phyloP scores from a whole-genome alignment of 2,113 vertebrate species.

The Nannospalax galili region DNA sequence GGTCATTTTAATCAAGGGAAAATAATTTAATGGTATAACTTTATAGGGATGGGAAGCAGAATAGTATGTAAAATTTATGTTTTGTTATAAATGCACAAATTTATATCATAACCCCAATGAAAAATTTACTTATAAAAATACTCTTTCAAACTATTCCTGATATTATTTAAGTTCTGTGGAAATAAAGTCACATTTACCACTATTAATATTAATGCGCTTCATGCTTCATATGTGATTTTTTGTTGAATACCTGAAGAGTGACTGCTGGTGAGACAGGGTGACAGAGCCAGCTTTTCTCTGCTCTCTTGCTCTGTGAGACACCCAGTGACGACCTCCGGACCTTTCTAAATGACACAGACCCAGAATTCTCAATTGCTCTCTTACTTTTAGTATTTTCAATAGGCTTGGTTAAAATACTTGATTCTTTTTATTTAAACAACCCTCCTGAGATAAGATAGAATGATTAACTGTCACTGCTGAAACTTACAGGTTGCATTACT shows the following conservation, averaged over 20 bases:
- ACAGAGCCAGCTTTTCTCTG: background rate
- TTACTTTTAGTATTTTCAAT: background rate
- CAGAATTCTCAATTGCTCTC: background rate
- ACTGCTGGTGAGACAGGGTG: accelerated
- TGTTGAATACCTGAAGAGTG: background rate
- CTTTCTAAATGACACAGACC: background rate
- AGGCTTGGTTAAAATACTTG: background rate
- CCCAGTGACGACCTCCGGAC: background rate
- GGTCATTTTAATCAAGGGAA: constrained; percentile 6
- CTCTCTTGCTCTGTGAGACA: background rate
- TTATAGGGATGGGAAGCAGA: background rate
- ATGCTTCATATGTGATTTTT: background rate
- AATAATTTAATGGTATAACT: constrained; percentile 16
- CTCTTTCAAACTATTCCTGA: background rate
- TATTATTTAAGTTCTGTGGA: background rate
- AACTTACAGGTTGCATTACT: background rate
- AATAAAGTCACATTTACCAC: background rate
- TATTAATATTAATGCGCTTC: background rate
- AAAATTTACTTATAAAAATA: background rate
- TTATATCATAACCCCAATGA: background rate
- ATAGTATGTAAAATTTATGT: background rate
- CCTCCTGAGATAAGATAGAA: background rate
- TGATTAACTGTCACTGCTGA: background rate
- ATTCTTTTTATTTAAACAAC: background rate
- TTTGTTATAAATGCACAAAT: background rate